Evolutionary conservation across 2,888 invertebrate genomes (phyloP).

Genomic region (Drosophila falleni): DNA sequence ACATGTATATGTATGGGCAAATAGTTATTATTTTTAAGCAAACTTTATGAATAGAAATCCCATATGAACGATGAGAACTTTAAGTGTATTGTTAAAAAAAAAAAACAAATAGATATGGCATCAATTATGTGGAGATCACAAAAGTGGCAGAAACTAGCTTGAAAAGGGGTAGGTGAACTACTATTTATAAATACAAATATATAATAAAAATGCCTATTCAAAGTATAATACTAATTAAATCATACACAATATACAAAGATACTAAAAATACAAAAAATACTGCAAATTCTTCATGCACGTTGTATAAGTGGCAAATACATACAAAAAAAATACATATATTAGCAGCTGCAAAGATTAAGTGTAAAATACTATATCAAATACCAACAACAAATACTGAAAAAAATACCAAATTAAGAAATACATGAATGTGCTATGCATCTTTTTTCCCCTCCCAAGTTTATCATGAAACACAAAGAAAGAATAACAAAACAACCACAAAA

Average conservation of each 20-base stretch:
- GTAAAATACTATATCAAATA: conserved; percentile 42
- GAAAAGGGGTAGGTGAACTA: conserved; percentile 32
- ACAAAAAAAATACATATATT: conserved; percentile 27
- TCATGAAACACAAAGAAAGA: conserved; percentile 4
- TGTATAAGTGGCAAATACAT: conserved; percentile 49
- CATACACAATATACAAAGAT: conserved; percentile 22
- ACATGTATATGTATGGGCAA: conserved; percentile 26
- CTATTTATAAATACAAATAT: conserved; percentile 21
- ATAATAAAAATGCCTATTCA: conserved; percentile 12
- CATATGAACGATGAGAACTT: conserved; percentile 1
- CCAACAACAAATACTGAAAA: conserved; percentile 20
- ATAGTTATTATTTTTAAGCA: conserved; percentile 55
- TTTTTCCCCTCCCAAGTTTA: conserved; percentile 16
- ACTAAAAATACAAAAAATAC: conserved; percentile 29
- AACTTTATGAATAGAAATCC: conserved; percentile 24
- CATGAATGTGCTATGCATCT: conserved; percentile 14
- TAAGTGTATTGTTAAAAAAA: conserved; percentile 28
- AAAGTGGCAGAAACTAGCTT: conserved; percentile 30
- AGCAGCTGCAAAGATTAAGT: conserved; percentile 46
- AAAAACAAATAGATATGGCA: conserved; percentile 19
- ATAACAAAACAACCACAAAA: not conserved
- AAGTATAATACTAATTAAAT: conserved; percentile 12
- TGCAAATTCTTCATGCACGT: conserved; percentile 46
- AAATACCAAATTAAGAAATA: conserved; percentile 17
- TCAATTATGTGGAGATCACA: conserved; percentile 31